Base-by-base conservation (phyloP, 2,888 invertebrate genomes). In the Dinocampus coccinellae region DNA sequence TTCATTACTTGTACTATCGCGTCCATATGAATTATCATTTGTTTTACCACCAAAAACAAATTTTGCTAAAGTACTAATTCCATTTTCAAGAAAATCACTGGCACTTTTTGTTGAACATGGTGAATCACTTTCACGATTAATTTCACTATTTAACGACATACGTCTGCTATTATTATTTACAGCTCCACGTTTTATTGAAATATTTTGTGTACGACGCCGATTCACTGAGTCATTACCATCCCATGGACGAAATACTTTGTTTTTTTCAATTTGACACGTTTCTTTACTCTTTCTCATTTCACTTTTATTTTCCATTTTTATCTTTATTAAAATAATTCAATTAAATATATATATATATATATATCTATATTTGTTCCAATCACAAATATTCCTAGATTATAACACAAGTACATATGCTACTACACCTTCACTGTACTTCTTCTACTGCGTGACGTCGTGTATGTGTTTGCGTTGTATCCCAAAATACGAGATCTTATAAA, bases 31-130 rank as follows among this genome's bases (percentile, higher is more conserved):
- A n/a, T 57, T 57, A 11, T 52, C 36, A 57, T 57, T 55, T 20
- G 62, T 33, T 7, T 58, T 52, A 22, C 62, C 58, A 26, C 68
- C 68, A 24, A 74, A 69, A 1, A 79, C 80, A 4, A 79, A 77
- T 24, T 74, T 77, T 3, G 73, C 72, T 1, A 78, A 63, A 58
- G 69, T 68, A 10, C 75, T 72, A 10, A 75, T 79, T 20, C 62
- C 70, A 9, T 67, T 58, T 26, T 72, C 75, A 1, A 67, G 55
- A 3, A 61, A 9, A 11, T 72, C 67, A 0, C 76, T 76, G 16
- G 72, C 72, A 63, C 75, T 76, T 55, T 61, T 64, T 2, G 66
- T 60, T 7, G 77, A 78, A 9, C 61, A 72, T 1, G 72, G 70
- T 9, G 69, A 70, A 0, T 55, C 61, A 60, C 72, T 74, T 42